A percentile compares a stretch with the other conserved stretches of the same genome.
Conservation (phyloP, 2,888 invertebrate genomes). For the Phalera bucephala region DNA sequence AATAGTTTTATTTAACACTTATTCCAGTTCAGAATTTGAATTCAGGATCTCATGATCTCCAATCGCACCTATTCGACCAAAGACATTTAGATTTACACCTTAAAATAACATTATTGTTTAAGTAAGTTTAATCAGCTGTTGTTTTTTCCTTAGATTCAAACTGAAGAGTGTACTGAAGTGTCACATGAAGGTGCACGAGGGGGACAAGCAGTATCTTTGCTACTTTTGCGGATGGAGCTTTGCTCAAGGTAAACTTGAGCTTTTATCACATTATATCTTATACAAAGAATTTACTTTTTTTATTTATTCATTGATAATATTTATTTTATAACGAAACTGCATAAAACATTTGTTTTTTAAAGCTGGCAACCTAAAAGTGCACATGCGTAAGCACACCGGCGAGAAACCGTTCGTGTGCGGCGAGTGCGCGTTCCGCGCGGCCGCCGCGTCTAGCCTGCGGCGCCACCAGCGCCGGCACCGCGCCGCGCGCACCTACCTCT, state of each 20-base stretch:
- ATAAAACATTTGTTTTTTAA: too few relatives aligned
- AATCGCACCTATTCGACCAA: too few relatives aligned
- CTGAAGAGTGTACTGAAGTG: slow-evolving; percentile 60
- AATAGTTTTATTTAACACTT: too few relatives aligned
- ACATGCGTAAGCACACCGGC: slow-evolving; percentile 67
- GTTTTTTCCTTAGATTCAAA: slow-evolving; percentile 54
- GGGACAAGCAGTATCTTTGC: slow-evolving; percentile 61
- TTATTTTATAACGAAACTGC: too few relatives aligned
- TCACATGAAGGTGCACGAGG: slow-evolving; percentile 66
- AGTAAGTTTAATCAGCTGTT: not conserved
- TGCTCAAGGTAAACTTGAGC: slow-evolving; percentile 31
- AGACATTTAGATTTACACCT: too few relatives aligned
- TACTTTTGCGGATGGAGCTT: slow-evolving; percentile 69
- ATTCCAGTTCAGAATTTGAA: too few relatives aligned
- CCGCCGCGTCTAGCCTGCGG: slow-evolving; percentile 54
- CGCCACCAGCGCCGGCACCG: slow-evolving; percentile 65
- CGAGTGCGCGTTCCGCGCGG: slow-evolving; percentile 57
- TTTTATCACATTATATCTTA: too few relatives aligned
- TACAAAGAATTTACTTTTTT: too few relatives aligned
- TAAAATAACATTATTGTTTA: too few relatives aligned
- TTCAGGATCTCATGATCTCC: too few relatives aligned
- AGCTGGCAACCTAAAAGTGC: slow-evolving; percentile 67
- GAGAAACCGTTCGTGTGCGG: slow-evolving; percentile 61
- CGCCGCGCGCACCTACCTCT: slow-evolving; percentile 41
- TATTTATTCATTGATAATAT: not conserved